Percentiles rank a stretch among this genome's conserved stretches.
Evolutionary conservation across 1,140 invertebrate genomes (phyloP).

Genomic region (Drosophila trapezifrons): DNA sequence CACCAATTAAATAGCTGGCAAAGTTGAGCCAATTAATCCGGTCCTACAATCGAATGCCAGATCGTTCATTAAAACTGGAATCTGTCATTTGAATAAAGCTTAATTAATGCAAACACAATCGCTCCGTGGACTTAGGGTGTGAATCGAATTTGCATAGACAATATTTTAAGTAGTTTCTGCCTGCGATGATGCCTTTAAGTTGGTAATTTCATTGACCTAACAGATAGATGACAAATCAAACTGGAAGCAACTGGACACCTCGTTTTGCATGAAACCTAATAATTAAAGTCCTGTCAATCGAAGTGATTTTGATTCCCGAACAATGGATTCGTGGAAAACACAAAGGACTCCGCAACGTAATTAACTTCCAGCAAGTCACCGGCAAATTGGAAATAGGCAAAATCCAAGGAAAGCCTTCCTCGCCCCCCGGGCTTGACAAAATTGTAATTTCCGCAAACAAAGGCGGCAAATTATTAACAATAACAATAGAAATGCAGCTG

Average conservation of each 20-base stretch:
- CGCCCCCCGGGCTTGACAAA: constrained; percentile 20
- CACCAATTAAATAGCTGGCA: constrained; percentile 19
- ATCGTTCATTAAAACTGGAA: constrained; percentile 4
- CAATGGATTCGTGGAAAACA: constrained; percentile 8
- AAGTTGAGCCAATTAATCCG: constrained; percentile 32
- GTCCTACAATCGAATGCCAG: constrained; percentile 15
- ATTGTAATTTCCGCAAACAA: constrained; percentile 58
- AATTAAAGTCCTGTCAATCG: background rate
- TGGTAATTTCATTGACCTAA: background rate
- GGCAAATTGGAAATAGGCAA: constrained; percentile 25
- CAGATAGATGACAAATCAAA: background rate
- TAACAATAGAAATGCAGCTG: constrained; percentile 66
- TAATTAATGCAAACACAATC: constrained; percentile 36
- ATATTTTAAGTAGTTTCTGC: constrained; percentile 7
- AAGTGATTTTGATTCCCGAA: background rate
- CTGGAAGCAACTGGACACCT: background rate
- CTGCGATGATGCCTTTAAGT: background rate
- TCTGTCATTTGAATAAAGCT: constrained; percentile 27
- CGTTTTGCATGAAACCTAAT: background rate
- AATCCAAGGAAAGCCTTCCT: constrained; percentile 1
- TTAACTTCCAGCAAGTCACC: constrained; percentile 28
- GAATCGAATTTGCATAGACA: constrained; percentile 37
- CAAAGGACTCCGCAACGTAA: constrained; percentile 18
- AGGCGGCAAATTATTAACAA: constrained; percentile 76
- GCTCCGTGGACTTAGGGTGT: constrained; percentile 10